A percentile compares a stretch with the other conserved stretches of the same genome.
Evolutionary conservation across 2,888 invertebrate species (phyloP).

Genomic region (Latrodectus hesperus): DNA sequence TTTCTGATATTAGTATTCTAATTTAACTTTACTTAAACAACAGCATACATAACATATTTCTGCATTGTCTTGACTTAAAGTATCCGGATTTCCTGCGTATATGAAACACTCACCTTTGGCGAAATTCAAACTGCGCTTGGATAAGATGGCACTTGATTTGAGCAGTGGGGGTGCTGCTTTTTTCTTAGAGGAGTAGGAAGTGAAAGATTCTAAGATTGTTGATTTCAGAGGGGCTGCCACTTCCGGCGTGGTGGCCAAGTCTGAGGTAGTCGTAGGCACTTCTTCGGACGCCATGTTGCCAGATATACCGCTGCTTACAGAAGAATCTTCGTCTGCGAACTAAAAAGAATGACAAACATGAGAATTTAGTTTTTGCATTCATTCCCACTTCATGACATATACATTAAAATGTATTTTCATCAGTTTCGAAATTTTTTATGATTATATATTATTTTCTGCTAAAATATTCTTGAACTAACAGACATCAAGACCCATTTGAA

Average conservation of each 20-base stretch:
- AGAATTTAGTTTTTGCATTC: too few species aligned
- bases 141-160: constrained; percentile 17
- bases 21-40: too few species aligned
- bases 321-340: constrained; percentile 63
- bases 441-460: too few species aligned
- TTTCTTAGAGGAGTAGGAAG: constrained; percentile 9
- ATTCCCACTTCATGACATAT: too few species aligned
- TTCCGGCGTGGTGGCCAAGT: constrained; percentile 53
- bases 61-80: too few species aligned
- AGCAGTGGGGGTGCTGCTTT: constrained; percentile 7
- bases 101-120: constrained; percentile 29
- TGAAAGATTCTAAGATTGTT: background rate
- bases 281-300: constrained; percentile 60
- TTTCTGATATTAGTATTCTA: too few species aligned
- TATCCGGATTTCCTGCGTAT: too few species aligned
- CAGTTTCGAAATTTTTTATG: too few species aligned
- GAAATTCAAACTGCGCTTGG: constrained; percentile 29
- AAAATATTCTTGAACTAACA: too few species aligned
- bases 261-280: constrained; percentile 71
- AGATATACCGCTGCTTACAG: constrained; percentile 62
- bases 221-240: constrained; percentile 27
- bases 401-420: too few species aligned
- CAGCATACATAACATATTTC: too few species aligned
- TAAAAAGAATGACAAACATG: background rate
- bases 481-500: too few species aligned